Conservation (phyloP, 2,113 vertebrate species). For the Cyrtonyx montezumae region DNA sequence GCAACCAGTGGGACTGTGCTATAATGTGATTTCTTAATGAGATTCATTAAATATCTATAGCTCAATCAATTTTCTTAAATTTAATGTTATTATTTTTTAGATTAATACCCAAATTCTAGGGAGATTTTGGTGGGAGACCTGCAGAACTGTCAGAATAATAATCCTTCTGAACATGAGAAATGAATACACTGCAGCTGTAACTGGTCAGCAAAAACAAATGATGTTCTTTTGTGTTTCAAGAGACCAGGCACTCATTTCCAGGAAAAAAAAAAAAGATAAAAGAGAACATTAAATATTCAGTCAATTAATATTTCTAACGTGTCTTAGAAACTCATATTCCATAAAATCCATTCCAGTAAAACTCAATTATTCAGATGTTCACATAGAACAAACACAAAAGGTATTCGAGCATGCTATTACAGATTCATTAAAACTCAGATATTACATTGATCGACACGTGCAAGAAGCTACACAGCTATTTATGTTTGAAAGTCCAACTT, state of each 20-base stretch:
- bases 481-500: not conserved
- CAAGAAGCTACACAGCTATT: not conserved
- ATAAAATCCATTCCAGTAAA: not conserved
- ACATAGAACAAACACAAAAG: not conserved
- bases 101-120: not conserved
- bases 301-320: slow-evolving; percentile 3
- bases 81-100: not conserved
- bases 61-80: not conserved
- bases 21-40: not conserved
- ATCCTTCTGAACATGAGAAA: not conserved
- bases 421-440: not conserved
- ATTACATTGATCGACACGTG: not conserved
- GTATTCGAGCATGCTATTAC: not conserved
- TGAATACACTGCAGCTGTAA: not conserved
- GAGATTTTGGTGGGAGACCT: not conserved
- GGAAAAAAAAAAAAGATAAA: not conserved
- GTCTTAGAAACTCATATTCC: not conserved
- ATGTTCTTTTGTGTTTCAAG: not conserved
- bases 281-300: not conserved
- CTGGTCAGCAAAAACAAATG: not conserved
- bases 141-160: not conserved
- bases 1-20: not conserved
- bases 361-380: not conserved
- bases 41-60: not conserved
- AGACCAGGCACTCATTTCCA: not conserved